Conservation (phyloP, 2,888 invertebrate genomes). For the Tubulanus polymorphus region DNA sequence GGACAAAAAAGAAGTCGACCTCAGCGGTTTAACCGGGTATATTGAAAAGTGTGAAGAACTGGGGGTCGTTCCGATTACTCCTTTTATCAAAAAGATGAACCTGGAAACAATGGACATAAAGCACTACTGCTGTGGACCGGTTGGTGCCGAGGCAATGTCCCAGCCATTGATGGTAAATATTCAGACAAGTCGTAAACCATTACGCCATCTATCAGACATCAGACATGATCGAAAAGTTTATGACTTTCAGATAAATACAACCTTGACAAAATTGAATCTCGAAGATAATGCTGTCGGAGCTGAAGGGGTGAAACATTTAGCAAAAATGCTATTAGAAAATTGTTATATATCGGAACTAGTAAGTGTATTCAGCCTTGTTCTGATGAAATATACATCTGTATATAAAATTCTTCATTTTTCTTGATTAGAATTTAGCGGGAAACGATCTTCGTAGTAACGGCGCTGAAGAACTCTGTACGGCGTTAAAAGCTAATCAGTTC, state of each 20-base stretch:
- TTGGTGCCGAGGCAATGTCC: constrained; percentile 7
- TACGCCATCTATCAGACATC: not conserved
- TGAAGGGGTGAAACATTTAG: constrained; percentile 26
- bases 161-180: constrained; percentile 8
- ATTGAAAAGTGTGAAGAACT: constrained; percentile 30
- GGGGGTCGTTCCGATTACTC: constrained; percentile 33
- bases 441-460: constrained; percentile 2
- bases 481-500: not conserved
- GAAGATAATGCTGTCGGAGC: constrained; percentile 37
- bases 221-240: not conserved
- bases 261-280: constrained; percentile 32
- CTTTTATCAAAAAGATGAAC: constrained; percentile 33
- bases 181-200: not conserved
- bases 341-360: constrained; percentile 36
- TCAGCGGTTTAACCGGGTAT: constrained; percentile 30
- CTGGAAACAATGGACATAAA: constrained; percentile 19
- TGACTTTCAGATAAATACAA: constrained; percentile 28
- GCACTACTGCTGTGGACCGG: constrained; percentile 7
- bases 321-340: constrained; percentile 35
- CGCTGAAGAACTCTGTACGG: not conserved
- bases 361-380: constrained; percentile 3
- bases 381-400: not conserved
- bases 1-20: constrained; percentile 25
- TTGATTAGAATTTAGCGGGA: constrained; percentile 5
- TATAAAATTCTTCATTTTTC: not conserved